phyloP scores from a whole-genome alignment of 2,888 invertebrate species.

The Drosophila kambysellisi region DNA sequence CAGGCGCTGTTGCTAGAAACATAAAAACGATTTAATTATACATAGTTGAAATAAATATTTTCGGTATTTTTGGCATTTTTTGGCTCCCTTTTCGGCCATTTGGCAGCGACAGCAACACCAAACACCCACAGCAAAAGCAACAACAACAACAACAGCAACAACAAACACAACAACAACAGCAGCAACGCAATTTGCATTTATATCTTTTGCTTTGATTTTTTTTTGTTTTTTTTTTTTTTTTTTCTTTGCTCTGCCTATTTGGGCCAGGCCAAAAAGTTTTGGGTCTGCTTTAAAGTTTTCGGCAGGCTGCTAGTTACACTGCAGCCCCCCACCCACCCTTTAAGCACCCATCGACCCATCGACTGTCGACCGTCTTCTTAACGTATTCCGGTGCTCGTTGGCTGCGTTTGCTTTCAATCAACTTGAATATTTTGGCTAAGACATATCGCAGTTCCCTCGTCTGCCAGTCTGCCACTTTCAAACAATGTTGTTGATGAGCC shows the following conservation, averaged over 20 bases:
- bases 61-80: conserved; percentile 52
- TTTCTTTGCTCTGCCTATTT: conserved; percentile 22
- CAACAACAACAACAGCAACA: conserved; percentile 37
- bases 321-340: not conserved
- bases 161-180: conserved; percentile 25
- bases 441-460: conserved; percentile 53
- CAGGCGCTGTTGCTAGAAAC: conserved; percentile 25
- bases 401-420: conserved; percentile 74
- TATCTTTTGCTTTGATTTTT: conserved; percentile 12
- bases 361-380: conserved; percentile 18
- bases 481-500: conserved; percentile 76
- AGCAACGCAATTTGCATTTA: conserved; percentile 56
- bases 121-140: conserved; percentile 40
- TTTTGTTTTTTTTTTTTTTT: not conserved
- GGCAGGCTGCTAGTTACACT: conserved; percentile 48
- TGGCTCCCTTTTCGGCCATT: conserved; percentile 57
- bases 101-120: conserved; percentile 52
- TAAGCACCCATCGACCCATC: not conserved
- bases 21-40: conserved; percentile 63
- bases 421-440: conserved; percentile 50
- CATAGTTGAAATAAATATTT: conserved; percentile 63
- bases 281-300: conserved; percentile 72
- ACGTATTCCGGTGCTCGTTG: conserved; percentile 29
- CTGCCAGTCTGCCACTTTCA: conserved; percentile 63
- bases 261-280: conserved; percentile 55